phyloP scores from a whole-genome alignment of 2,113 vertebrate species.

The Sialia sialis region DNA sequence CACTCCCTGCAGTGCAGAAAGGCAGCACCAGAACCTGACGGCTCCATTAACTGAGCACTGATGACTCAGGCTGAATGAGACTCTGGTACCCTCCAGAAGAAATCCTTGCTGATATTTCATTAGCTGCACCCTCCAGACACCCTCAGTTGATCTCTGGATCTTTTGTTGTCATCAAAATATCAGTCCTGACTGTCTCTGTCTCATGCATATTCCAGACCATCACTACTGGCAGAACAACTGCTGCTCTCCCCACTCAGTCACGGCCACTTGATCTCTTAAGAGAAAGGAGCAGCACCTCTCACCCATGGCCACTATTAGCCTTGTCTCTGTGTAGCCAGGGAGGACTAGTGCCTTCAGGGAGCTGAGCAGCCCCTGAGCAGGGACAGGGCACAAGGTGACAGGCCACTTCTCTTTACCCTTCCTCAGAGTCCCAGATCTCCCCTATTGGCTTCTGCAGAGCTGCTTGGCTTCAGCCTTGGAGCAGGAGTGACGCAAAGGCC shows the following conservation, averaged over 20 bases:
- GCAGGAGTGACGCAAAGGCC: not conserved
- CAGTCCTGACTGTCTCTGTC: not conserved
- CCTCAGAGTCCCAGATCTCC: not conserved
- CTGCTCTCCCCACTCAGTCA: not conserved
- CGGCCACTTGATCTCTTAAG: not conserved
- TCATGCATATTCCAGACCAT: not conserved
- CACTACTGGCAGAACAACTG: not conserved
- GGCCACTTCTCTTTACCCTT: fast-evolving
- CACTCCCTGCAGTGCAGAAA: not conserved
- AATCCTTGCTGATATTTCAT: not conserved
- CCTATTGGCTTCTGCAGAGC: not conserved
- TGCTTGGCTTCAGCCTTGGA: not conserved
- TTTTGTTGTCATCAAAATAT: not conserved
- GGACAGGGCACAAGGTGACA: not conserved
- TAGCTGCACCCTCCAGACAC: not conserved
- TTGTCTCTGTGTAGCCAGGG: not conserved
- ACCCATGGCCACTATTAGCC: not conserved
- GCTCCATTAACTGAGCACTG: not conserved
- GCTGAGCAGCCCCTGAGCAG: not conserved
- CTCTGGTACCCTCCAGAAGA: not conserved
- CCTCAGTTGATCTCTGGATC: not conserved
- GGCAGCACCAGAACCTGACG: not conserved
- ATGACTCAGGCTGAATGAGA: constrained; percentile 12
- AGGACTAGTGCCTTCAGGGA: not conserved
- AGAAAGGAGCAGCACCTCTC: not conserved